Conservation (phyloP, 1,140 invertebrate species). For the Habropoda laboriosa region DNA sequence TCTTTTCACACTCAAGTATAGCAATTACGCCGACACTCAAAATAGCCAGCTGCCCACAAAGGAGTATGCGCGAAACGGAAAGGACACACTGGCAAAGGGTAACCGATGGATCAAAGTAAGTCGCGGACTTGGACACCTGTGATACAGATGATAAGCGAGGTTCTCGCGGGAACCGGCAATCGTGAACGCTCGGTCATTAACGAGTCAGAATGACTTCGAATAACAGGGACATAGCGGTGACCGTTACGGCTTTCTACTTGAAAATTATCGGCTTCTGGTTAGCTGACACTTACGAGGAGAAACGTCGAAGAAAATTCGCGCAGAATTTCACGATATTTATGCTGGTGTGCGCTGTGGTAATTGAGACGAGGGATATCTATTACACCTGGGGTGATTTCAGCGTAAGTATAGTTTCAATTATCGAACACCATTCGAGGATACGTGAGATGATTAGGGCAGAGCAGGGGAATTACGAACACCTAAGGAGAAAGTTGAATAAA, state of each 20-base stretch:
- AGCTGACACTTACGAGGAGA: neutral
- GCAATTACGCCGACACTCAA: neutral
- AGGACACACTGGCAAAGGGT: too few species aligned
- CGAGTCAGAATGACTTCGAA: neutral
- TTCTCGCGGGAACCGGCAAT: too few species aligned
- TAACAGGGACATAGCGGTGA: neutral
- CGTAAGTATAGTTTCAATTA: too few species aligned
- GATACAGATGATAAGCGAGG: neutral
- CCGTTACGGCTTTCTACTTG: constrained; percentile 13
- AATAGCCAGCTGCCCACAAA: neutral
- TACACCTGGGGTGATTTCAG: constrained; percentile 34
- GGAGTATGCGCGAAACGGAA: too few species aligned
- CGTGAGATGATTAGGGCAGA: too few species aligned
- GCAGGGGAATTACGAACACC: too few species aligned
- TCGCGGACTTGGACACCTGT: too few species aligned
- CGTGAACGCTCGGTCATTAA: neutral
- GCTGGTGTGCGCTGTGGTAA: neutral
- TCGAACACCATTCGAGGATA: too few species aligned
- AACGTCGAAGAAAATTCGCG: neutral
- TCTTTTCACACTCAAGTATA: too few species aligned
- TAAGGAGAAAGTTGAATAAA: too few species aligned
- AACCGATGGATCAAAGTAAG: neutral
- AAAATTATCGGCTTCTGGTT: constrained; percentile 50
- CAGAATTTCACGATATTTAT: constrained; percentile 11
- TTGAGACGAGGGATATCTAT: constrained; percentile 39